Base-by-base conservation (phyloP, 1,140 invertebrate species). In the Venustaconcha ellipsiformis region DNA sequence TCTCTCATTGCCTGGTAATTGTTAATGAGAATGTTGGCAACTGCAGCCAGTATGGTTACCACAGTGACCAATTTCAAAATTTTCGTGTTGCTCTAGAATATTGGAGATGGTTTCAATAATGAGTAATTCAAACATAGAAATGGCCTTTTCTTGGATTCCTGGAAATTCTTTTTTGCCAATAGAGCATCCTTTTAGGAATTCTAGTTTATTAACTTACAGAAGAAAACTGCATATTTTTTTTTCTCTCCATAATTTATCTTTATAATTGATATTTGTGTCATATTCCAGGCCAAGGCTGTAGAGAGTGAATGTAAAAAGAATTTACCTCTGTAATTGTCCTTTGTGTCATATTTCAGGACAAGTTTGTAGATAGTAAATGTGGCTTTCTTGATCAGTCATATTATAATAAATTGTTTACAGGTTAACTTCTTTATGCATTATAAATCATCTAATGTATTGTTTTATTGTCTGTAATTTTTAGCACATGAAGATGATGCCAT, bases 401-500 rank as follows among this genome's bases (percentile, higher is more conserved):
- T 14, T 14, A n/a, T 56, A 5, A 23, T 20, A 66, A 63, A 60
- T 30, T 30, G 30, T 14, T n/a, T 37, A 14, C n/a, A 57, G 18
- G 65, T 3, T 72, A 8, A 69, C 64, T 65, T 30, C 18, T 69
- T 69, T 69, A 23, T 58, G n/a, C n/a, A 56, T 13, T 18, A n/a
- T n/a, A 57, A 18, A 67, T 2, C 17, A 74, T 57, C 20, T n/a
- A 26, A 15, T 17, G n/a, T 63, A 65, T 56, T 65, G 57, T 23
- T 70, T 70, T 71, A 60, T 72, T 48, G 6, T 48, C 37, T 48
- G 37, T 68, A 70, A 77, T 67, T 82, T 78, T n/a, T 81, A 95
- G 95, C 91, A 80, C 94, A 96, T 89, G 81, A 92, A 64, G 92
- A 92, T 82, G 90, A 92, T 14, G 95, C 94, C n/a, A 82, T 90